phyloP scores from a whole-genome alignment of 2,888 invertebrate genomes.

The Ceriagrion tenellum region DNA sequence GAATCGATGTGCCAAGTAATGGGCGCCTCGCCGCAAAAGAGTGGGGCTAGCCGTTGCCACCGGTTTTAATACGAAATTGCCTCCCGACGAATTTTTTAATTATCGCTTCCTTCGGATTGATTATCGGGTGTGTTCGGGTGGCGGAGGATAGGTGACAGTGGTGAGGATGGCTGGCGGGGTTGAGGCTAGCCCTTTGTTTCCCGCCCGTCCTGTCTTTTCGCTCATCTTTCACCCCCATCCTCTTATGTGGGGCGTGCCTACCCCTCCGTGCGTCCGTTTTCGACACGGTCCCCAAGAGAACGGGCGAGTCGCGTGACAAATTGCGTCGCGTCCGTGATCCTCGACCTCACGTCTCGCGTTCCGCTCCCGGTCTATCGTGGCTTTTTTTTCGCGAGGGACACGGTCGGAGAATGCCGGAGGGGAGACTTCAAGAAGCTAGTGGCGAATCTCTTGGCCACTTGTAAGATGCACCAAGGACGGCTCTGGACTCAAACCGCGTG shows the following conservation, averaged over 20 bases:
- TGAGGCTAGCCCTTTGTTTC: too few species aligned
- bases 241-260: not conserved
- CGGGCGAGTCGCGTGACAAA: not conserved
- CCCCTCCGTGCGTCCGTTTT: not conserved
- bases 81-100: not conserved
- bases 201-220: not conserved
- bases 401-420: not conserved
- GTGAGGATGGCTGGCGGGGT: not conserved
- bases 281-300: not conserved
- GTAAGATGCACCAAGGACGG: too few species aligned
- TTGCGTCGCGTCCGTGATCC: not conserved
- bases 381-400: not conserved
- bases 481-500: not conserved
- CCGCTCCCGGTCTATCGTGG: not conserved
- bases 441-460: not conserved
- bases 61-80: not conserved
- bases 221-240: not conserved
- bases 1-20: not conserved
- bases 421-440: not conserved
- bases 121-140: not conserved
- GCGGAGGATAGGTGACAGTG: not conserved
- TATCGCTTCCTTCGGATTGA: constrained; percentile 11
- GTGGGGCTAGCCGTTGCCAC: not conserved
- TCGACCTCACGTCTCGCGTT: not conserved
- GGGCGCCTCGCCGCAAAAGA: not conserved